Percentiles rank a stretch among this genome's conserved stretches.
phyloP scores from a whole-genome alignment of 2,888 invertebrate species.

The Limnephilus marmoratus region DNA sequence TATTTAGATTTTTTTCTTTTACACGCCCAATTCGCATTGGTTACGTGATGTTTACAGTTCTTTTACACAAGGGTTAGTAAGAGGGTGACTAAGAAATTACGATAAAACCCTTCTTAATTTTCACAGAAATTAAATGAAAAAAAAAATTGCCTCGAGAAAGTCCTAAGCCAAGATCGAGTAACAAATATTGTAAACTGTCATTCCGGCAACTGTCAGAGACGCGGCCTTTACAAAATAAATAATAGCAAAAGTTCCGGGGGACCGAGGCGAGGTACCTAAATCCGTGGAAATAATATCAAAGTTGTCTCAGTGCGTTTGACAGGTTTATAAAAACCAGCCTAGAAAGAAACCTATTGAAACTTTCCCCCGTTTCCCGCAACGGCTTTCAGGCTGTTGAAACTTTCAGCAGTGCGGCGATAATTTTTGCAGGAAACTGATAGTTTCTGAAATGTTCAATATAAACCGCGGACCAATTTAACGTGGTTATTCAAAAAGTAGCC shows the following conservation, averaged over 20 bases:
- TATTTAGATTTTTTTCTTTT: no score
- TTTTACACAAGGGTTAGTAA: no score
- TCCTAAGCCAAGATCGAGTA: background rate
- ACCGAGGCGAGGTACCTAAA: slow-evolving; percentile 2
- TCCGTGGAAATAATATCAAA: slow-evolving; percentile 29
- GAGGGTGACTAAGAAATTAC: no score
- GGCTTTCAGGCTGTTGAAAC: background rate
- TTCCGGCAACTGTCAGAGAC: slow-evolving; percentile 38
- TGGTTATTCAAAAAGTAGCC: no score
- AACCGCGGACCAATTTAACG: background rate
- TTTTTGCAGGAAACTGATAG: slow-evolving; percentile 4
- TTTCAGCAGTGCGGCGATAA: background rate
- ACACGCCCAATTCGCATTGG: no score
- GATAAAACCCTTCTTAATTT: no score
- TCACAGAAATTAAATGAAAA: no score
- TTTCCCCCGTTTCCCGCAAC: background rate
- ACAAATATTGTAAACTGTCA: slow-evolving; percentile 36
- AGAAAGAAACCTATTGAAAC: slow-evolving; percentile 29
- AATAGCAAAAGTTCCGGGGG: slow-evolving; percentile 32
- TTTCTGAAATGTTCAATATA: background rate
- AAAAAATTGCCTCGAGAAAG: background rate
- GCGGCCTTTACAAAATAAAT: slow-evolving; percentile 44
- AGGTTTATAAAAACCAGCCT: slow-evolving; percentile 39
- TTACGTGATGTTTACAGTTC: no score
- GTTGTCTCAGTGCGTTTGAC: slow-evolving; percentile 45